Conservation (phyloP, 2,888 invertebrate genomes). For the Seladonia tumulorum region DNA sequence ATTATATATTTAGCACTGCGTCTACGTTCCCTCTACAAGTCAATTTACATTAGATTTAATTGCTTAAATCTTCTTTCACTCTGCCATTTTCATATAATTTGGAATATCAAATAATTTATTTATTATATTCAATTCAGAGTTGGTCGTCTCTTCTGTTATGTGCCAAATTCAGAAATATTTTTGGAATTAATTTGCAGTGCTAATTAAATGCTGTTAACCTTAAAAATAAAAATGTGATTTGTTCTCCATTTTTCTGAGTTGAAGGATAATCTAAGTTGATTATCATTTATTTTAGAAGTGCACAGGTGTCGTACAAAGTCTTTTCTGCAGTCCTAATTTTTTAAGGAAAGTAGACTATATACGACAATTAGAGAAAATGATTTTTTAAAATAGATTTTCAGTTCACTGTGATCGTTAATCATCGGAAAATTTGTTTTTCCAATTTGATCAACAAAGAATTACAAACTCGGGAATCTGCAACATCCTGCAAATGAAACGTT, state of each 20-base stretch:
- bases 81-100: not conserved
- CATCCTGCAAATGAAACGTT: too few relatives aligned
- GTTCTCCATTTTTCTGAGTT: not conserved
- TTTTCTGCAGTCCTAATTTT: too few relatives aligned
- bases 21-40: not conserved
- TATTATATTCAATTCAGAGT: not conserved
- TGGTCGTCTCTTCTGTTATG: not conserved
- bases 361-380: too few relatives aligned
- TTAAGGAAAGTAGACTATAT: too few relatives aligned
- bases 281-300: too few relatives aligned
- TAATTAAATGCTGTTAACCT: not conserved
- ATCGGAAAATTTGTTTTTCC: not conserved
- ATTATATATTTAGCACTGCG: not conserved
- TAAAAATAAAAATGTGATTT: not conserved
- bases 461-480: not conserved
- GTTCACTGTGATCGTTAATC: not conserved
- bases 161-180: not conserved
- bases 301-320: too few relatives aligned
- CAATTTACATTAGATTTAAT: not conserved
- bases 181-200: not conserved
- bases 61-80: not conserved
- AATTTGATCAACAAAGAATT: not conserved
- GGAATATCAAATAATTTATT: not conserved
- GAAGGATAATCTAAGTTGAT: not conserved
- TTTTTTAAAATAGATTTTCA: too few relatives aligned